Evolutionary conservation across 2,797 vertebrate genomes (phyloP).

Genomic region (Karalla daura): DNA sequence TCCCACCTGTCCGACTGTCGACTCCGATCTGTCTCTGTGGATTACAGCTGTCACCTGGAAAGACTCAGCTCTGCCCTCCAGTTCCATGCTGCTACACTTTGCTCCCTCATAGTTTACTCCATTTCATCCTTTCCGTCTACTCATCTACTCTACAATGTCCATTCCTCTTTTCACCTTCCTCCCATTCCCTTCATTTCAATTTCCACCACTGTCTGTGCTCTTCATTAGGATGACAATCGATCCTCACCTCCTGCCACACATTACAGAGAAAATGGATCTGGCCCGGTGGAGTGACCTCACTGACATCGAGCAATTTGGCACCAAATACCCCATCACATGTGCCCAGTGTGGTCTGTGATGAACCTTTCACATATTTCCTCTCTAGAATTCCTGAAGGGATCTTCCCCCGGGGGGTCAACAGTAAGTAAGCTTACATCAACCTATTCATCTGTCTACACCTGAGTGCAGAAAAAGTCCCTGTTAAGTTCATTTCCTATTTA

Average conservation of each 20-base stretch:
- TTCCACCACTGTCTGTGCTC: slow-evolving; percentile 6
- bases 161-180: neutral
- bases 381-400: too few species aligned
- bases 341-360: too few species aligned
- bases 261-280: slow-evolving; percentile 20
- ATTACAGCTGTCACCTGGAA: slow-evolving; percentile 29
- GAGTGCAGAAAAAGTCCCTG: too few species aligned
- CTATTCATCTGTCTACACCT: too few species aligned
- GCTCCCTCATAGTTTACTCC: neutral
- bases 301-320: neutral
- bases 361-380: too few species aligned
- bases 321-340: neutral
- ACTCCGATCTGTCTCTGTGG: slow-evolving; percentile 12
- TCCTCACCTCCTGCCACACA: slow-evolving; percentile 1
- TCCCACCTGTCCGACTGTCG: slow-evolving; percentile 29
- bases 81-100: neutral
- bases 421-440: too few species aligned
- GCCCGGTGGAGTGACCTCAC: neutral
- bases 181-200: slow-evolving; percentile 11
- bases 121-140: neutral
- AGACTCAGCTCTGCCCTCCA: neutral
- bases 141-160: slow-evolving; percentile 6
- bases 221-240: slow-evolving; percentile 27
- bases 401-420: too few species aligned
- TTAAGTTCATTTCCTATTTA: too few species aligned